These are phyloP conservation scores for Machimus atricapillus DNA, from an alignment of 2,888 invertebrate genomes.

Conservation along the genomic window DNA sequence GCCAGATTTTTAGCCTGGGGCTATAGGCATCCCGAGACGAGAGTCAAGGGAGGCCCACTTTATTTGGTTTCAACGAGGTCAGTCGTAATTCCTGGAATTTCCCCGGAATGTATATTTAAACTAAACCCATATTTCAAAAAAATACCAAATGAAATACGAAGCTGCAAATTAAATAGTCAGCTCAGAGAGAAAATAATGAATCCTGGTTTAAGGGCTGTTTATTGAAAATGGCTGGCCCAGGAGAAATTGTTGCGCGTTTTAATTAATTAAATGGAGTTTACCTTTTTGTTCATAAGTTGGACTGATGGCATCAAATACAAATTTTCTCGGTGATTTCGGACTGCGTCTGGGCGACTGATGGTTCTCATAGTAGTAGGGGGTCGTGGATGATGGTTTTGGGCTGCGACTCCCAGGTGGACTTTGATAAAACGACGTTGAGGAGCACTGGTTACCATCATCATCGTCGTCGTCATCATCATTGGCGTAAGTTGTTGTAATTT, in stretches of 20 bases:
- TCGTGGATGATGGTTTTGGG: slow-evolving; percentile 55
- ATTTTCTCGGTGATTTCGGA: slow-evolving; percentile 68
- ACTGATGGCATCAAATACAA: slow-evolving; percentile 65
- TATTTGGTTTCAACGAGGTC: neutral
- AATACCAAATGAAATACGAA: neutral
- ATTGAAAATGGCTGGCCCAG: neutral
- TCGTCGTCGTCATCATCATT: slow-evolving; percentile 55
- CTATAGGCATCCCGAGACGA: neutral
- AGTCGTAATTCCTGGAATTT: neutral
- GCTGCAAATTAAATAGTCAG: neutral
- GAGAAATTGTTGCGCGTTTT: neutral
- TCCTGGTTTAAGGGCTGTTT: neutral
- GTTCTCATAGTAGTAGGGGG: slow-evolving; percentile 49
- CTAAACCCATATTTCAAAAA: neutral
- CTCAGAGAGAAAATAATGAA: neutral
- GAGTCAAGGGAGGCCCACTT: neutral
- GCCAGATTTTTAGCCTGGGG: neutral
- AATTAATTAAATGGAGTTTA: slow-evolving; percentile 18
- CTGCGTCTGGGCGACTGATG: slow-evolving; percentile 57
- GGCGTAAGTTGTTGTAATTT: slow-evolving; percentile 61
- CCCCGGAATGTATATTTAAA: neutral
- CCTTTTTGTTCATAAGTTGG: slow-evolving; percentile 51
- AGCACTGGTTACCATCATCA: slow-evolving; percentile 48
- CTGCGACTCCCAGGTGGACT: slow-evolving; percentile 55
- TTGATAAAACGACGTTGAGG: slow-evolving; percentile 57